Conservation (phyloP, 2,797 vertebrate genomes). For the Fundulus diaphanus region DNA sequence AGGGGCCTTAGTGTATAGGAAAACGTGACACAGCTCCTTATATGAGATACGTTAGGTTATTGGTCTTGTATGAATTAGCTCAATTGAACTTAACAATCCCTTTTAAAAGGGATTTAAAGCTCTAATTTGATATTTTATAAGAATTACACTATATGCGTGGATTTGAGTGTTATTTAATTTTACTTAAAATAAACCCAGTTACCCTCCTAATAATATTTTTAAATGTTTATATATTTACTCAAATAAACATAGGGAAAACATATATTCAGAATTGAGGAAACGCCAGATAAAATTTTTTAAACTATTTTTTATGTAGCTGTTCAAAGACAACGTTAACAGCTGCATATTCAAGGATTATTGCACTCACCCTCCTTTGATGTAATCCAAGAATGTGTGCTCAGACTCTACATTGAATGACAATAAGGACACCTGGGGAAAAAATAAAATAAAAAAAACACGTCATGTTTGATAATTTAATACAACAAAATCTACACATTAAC, state of each 20-base stretch:
- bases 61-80: background rate
- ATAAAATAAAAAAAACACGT: constrained; percentile 38
- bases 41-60: no score
- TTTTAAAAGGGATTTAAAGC: background rate
- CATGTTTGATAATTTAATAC: constrained; percentile 31
- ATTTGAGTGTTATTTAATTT: background rate
- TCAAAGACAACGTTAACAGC: constrained; percentile 1
- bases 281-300: background rate
- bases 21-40: no score
- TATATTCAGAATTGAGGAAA: background rate
- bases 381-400: constrained; percentile 94
- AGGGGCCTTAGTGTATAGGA: no score
- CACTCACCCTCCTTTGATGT: constrained; percentile 98
- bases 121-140: background rate
- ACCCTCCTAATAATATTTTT: background rate
- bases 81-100: background rate
- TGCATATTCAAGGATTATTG: background rate
- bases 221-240: background rate
- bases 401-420: constrained; percentile 92
- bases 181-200: background rate
- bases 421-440: constrained; percentile 86
- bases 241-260: background rate
- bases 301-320: background rate
- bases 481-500: constrained; percentile 50
- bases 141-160: background rate